Conservation (phyloP, 2,113 vertebrate species). For the Phycodurus eques region DNA sequence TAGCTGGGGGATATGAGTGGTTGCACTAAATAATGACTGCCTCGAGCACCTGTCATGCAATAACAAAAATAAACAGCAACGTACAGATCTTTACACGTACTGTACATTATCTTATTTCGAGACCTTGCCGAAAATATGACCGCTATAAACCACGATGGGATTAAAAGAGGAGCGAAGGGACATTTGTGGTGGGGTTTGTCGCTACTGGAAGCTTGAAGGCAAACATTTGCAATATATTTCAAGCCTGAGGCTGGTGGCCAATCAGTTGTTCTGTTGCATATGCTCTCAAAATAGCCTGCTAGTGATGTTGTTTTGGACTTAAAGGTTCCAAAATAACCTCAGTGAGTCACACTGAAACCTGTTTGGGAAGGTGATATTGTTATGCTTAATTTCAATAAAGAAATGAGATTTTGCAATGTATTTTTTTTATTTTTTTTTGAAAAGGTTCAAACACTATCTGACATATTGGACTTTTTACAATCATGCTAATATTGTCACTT, state of each 20-base stretch:
- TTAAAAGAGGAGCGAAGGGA: background rate
- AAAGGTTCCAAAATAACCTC: slow-evolving; percentile 16
- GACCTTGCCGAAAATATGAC: background rate
- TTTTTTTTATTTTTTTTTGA: too few species aligned
- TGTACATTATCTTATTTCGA: background rate
- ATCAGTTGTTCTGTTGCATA: slow-evolving; percentile 5
- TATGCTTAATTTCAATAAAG: too few species aligned
- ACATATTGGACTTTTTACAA: too few species aligned
- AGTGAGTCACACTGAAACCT: background rate
- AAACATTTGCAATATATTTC: slow-evolving; percentile 31
- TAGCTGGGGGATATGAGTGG: slow-evolving; percentile 11
- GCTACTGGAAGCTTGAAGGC: slow-evolving; percentile 17
- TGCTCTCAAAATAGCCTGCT: slow-evolving; percentile 58
- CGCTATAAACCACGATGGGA: background rate
- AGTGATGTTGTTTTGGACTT: slow-evolving; percentile 43
- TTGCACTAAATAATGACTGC: slow-evolving; percentile 19
- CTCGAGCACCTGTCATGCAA: slow-evolving; percentile 49
- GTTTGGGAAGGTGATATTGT: background rate
- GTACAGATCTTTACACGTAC: background rate
- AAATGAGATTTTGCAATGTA: too few species aligned
- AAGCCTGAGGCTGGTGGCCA: slow-evolving; percentile 23
- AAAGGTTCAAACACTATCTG: too few species aligned
- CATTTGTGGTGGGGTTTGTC: background rate
- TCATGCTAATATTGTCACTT: too few species aligned
- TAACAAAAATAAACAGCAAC: background rate